Conservation (phyloP, 1,140 invertebrate genomes). For the Caenorhabditis tropicalis region DNA sequence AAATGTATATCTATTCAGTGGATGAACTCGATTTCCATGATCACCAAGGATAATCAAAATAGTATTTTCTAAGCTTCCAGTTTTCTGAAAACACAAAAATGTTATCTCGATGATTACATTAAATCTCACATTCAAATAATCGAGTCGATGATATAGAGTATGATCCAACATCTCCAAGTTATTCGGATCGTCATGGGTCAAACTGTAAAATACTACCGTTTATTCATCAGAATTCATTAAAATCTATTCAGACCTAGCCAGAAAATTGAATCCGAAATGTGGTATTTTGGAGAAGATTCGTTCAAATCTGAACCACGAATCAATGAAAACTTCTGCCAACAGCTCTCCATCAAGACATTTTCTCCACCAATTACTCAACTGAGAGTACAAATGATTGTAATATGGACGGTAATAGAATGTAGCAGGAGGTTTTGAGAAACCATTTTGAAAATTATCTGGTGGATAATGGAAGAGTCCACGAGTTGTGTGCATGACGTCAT, state of each 20-base stretch:
- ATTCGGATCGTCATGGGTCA: constrained; percentile 42
- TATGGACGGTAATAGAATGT: constrained; percentile 35
- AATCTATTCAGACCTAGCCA: not conserved
- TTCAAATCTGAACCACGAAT: constrained; percentile 31
- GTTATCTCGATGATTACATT: not conserved
- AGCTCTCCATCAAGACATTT: constrained; percentile 39
- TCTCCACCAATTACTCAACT: constrained; percentile 39
- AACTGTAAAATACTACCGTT: not conserved
- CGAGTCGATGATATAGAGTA: not conserved
- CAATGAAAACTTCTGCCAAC: constrained; percentile 4
- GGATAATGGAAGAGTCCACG: constrained; percentile 53
- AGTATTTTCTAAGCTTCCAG: constrained; percentile 33
- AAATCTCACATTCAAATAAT: constrained; percentile 7
- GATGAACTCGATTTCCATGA: constrained; percentile 46
- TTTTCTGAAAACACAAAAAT: not conserved
- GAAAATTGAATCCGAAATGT: constrained; percentile 38
- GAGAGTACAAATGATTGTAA: constrained; percentile 33
- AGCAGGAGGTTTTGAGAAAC: constrained; percentile 10
- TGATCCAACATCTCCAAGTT: constrained; percentile 24
- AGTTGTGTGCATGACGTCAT: constrained; percentile 46
- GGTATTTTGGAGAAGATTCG: not conserved
- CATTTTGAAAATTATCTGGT: not conserved
- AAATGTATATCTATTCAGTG: not conserved
- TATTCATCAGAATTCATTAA: not conserved
- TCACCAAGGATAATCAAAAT: constrained; percentile 28